Conservation (phyloP, 2,888 invertebrate species). For the Congeria kusceri region DNA sequence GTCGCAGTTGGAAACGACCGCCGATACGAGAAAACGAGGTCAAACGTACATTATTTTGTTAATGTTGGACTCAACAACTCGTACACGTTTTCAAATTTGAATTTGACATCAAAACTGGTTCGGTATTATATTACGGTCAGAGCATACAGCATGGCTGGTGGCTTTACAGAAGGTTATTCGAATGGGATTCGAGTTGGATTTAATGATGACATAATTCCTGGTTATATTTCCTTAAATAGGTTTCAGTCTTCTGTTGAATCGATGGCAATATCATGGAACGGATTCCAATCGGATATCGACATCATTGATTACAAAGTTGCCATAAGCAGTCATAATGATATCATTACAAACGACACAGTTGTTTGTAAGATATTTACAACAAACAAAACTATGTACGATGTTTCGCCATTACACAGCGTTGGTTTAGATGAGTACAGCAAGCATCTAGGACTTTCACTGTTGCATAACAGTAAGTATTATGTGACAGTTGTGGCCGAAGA, state of each 20-base stretch:
- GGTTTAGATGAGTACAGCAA: conserved; percentile 56
- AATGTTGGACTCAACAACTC: conserved; percentile 74
- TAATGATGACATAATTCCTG: conserved; percentile 56
- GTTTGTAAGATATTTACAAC: conserved; percentile 37
- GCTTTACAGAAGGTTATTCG: conserved; percentile 70
- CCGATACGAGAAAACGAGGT: conserved; percentile 67
- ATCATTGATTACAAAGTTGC: conserved; percentile 64
- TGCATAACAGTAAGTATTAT: conserved; percentile 59
- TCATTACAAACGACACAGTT: conserved; percentile 47
- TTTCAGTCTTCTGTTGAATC: conserved; percentile 53
- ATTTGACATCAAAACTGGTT: conserved; percentile 66
- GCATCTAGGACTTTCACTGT: conserved; percentile 42
- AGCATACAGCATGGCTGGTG: conserved; percentile 71
- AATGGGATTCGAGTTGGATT: conserved; percentile 75
- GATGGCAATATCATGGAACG: conserved; percentile 64
- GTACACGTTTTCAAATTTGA: conserved; percentile 69
- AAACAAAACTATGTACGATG: conserved; percentile 48
- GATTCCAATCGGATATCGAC: conserved; percentile 66
- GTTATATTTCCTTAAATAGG: conserved; percentile 39
- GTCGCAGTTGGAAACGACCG: conserved; percentile 77
- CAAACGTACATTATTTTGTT: conserved; percentile 72
- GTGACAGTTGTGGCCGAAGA: conserved; percentile 65
- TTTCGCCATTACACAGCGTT: conserved; percentile 33
- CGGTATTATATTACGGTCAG: conserved; percentile 76
- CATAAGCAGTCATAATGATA: conserved; percentile 43